A percentile compares a stretch with the other conserved stretches of the same genome.
Evolutionary conservation across 2,797 vertebrate genomes (phyloP).

Genomic region (Psittacula echo): DNA sequence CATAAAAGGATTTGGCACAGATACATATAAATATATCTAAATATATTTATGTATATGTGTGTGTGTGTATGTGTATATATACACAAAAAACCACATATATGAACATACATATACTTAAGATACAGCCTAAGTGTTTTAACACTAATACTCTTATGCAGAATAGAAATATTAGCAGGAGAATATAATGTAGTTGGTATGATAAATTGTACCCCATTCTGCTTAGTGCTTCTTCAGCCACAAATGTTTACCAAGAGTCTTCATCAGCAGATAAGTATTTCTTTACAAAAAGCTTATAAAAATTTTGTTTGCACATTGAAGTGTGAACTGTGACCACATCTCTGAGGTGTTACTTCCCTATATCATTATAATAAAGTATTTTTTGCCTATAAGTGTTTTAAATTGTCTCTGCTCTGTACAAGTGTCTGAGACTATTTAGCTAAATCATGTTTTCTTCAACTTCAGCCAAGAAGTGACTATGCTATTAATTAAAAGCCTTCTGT

Average conservation of each 20-base stretch:
- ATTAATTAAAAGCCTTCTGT: neutral
- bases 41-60: rapidly evolving
- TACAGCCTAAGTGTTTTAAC: neutral
- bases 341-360: neutral
- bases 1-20: constrained; percentile 53
- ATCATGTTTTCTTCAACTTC: neutral
- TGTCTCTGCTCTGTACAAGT: neutral
- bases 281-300: neutral
- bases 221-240: constrained; percentile 36
- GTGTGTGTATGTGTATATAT: rapidly evolving
- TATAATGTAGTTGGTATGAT: neutral
- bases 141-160: neutral
- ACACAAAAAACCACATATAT: neutral
- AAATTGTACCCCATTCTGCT: constrained; percentile 15
- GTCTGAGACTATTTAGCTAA: neutral
- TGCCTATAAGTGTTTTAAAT: neutral
- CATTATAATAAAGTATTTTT: neutral
- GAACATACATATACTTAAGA: neutral
- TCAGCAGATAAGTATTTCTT: neutral
- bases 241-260: constrained; percentile 32
- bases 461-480: neutral
- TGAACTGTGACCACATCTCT: constrained; percentile 18
- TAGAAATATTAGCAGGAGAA: constrained; percentile 1
- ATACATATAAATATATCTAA: neutral
- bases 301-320: neutral